Percentiles rank a stretch among this genome's conserved stretches.
Evolutionary conservation across 2,797 vertebrate species (phyloP).

Genomic region (Diglossa cyanea): DNA sequence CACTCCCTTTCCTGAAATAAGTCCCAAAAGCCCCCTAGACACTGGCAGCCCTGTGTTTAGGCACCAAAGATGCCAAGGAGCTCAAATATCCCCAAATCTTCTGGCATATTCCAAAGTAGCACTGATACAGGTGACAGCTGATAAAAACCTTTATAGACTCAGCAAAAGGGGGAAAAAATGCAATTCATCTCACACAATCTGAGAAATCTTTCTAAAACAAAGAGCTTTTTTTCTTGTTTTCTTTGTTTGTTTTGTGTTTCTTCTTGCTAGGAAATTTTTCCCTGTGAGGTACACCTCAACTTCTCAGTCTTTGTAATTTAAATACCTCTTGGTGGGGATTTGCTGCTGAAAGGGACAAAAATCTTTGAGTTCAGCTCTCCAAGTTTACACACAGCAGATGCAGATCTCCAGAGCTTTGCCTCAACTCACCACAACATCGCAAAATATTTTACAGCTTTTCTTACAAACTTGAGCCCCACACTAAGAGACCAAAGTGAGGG

Average conservation of each 20-base stretch:
- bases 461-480: not conserved
- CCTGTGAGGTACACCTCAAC: not conserved
- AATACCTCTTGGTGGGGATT: not conserved
- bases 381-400: not conserved
- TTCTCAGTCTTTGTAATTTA: not conserved
- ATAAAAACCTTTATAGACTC: not conserved
- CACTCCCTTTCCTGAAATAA: not conserved
- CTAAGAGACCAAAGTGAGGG: not conserved
- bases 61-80: not conserved
- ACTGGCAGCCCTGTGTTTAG: not conserved
- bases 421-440: not conserved
- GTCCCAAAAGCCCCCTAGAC: rapidly evolving
- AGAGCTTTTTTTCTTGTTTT: not conserved
- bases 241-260: not conserved
- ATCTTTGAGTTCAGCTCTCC: not conserved
- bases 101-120: not conserved
- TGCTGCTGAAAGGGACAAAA: not conserved
- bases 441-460: not conserved
- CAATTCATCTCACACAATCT: not conserved
- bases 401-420: not conserved
- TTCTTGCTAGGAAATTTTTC: not conserved
- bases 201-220: not conserved
- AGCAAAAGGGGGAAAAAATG: not conserved
- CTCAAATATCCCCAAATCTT: not conserved
- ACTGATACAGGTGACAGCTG: not conserved